Base-by-base conservation (phyloP, 1,140 invertebrate species). In the Drosophila eugracilis region DNA sequence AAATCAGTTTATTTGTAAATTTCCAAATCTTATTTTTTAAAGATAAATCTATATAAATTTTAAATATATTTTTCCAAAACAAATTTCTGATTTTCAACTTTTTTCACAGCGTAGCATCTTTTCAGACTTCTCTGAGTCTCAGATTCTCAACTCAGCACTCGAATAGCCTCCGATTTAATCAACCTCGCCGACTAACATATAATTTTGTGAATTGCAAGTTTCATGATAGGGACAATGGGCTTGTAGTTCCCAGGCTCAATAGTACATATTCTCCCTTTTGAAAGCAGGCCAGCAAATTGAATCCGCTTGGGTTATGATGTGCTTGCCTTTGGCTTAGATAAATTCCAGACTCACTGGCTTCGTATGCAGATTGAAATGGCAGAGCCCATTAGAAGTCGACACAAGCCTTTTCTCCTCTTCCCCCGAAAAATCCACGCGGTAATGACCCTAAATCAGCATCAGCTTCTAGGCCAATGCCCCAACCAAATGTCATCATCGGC, bases 401-500 rank as follows among this genome's bases (percentile, higher is more conserved):
- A 42, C 71, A 76, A 58, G 73, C 70, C 69, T 59, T 58, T 37
- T 50, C 26, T 6, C 22, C 9, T n/a, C 63, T 50, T 21, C 7
- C 22, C 9, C 15, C 63, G 12, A 21, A 24, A 14, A 41, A 17
- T 15, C 10, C 30, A 32, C 39, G 52, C 60, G 37, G 48, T 59
- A 62, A 48, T 45, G 53, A 59, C 57, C 59, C 58, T 74, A 78
- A 65, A 75, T 80, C 76, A 75, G 69, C 75, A 75, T 83, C 78
- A 80, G 53, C 63, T 75, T 55, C 75, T 72, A 88, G 73, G 44
- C 75, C 70, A 78, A 44, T 78, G 70, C 59, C 59, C 69, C 83
- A 88, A 34, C 48, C 67, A 69, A 75, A 88, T 88, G 78, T 89
- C 84, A 89, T 88, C 84, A 88, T 88, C 83, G 71, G 74, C 47